Evolutionary conservation across 1,140 invertebrate genomes (phyloP), one percentile per base, ranked within the genome.

Genomic region (Monomorium pharaonis): DNA sequence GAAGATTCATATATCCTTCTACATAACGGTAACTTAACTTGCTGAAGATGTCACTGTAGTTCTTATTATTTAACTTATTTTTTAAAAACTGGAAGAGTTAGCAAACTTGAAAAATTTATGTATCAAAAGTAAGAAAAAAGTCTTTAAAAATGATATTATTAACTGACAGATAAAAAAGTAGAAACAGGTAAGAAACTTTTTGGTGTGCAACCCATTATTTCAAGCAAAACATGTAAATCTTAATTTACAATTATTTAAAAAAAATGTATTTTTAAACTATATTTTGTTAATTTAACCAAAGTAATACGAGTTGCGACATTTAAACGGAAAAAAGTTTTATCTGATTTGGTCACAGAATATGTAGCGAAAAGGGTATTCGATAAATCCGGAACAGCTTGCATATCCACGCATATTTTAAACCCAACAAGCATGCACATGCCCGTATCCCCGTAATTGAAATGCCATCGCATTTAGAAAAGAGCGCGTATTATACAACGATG

Each of bases 1-100:
- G 27, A 58, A 37, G 14, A 27, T 72, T 16, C 51, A 83, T 74
- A 83, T 74, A 83, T 83, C 6, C 47, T 83, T 16, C n/a, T 3
- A 33, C 37, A 58, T 58, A 83, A 58, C 49, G 27, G 27, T 72
- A 27, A 83, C 67, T 83, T 72, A 72, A 24, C 21, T 30, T 7
- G 37, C 27, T 72, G 37, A 21, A 72, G 44, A 74, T 72, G 51
- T 83, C 72, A 72, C n/a, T 44, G 14, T 9, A 44, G 3, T 44
- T 7, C 51, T 83, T 83, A 30, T 30, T 60, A 18, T 33, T 12
- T 33, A 24, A 44, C n/a, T 70, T 44, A 7, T 21, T 44, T 70
- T 69, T 10, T 12, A 10, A 14, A 21, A 33, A 44, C 24, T 44
- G n/a, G n/a, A 9, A 47, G n/a, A 24, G 21, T 42, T 65, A 24